Conservation (phyloP, 2,888 invertebrate genomes). For the Villa cingulata region DNA sequence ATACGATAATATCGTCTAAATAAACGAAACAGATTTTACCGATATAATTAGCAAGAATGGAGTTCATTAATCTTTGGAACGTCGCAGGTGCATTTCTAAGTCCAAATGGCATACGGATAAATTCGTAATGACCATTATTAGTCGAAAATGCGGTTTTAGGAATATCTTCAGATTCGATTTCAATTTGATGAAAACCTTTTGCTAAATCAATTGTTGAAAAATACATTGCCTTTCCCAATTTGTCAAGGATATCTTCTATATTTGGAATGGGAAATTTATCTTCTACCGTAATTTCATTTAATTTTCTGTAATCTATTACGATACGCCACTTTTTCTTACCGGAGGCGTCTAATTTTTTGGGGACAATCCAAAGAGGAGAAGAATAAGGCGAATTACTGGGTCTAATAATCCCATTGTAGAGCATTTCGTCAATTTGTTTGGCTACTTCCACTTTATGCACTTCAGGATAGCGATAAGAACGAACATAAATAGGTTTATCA, state of each 20-base stretch:
- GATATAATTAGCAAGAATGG: constrained; percentile 16
- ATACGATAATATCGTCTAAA: constrained; percentile 24
- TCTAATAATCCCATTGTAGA: too few species aligned
- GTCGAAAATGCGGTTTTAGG: constrained; percentile 9
- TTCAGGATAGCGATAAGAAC: too few species aligned
- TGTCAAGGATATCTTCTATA: constrained; percentile 13
- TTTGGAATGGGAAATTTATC: too few species aligned
- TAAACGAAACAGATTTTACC: constrained; percentile 20
- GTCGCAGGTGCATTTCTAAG: constrained; percentile 6
- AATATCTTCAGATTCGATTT: constrained; percentile 7
- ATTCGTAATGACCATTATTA: constrained; percentile 8
- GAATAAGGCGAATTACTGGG: too few species aligned
- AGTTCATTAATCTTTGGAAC: constrained; percentile 7
- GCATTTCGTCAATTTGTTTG: too few species aligned
- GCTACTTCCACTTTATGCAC: too few species aligned
- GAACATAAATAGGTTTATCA: too few species aligned
- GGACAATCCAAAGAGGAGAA: too few species aligned
- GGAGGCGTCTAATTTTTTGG: too few species aligned
- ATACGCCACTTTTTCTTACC: too few species aligned
- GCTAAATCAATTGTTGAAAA: constrained; percentile 17
- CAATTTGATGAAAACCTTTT: constrained; percentile 20
- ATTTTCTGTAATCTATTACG: too few species aligned
- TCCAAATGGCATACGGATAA: constrained; percentile 9
- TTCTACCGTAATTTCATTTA: too few species aligned
- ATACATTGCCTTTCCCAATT: constrained; percentile 11